Base-by-base conservation (phyloP, 2,797 vertebrate species). In the Mormyrops boulengeri region DNA sequence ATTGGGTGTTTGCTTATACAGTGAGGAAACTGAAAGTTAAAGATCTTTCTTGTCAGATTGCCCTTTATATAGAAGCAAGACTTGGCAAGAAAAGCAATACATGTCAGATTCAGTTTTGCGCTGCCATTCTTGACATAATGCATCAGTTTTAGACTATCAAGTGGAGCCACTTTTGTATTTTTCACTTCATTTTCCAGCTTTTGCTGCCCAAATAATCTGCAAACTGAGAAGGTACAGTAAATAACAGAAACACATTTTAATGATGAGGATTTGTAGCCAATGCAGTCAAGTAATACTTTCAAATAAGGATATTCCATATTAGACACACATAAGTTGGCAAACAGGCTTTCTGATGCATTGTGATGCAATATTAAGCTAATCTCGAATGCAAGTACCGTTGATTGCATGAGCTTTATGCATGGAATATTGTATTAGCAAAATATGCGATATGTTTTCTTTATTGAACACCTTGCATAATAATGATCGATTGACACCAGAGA, bases 1-100 rank as follows among this genome's bases (percentile, higher is more conserved):
- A 50, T 47, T 50, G 44, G 44, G 6, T n/a, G 22, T 22, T 85
- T 85, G 47, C 8, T 49, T 85, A 85, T 52, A 52, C 8, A 22
- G n/a, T 47, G 22, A 52, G 4, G 19, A 49, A 49, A 30, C 82
- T 11, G 19, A 22, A 30, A 50, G 44, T 14, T 52, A 49, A 85
- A 50, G 82, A 49, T 50, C 22, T 84, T 85, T 85, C 30, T n/a
- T 85, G 82, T 50, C 82, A 85, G 82, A 49, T 85, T 52, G 44
- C 44, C 44, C 47, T 85, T 52, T 85, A 50, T 52, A 52, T 30
- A 85, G 11, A 22, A 85, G 44, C 82, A 52, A 52, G 38, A 85
- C 26, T 52, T 52, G n/a, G n/a, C 44, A 52, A 26, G n/a, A 22
- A 52, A 85, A 49, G 44, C 82, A 52, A 14, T 85, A 17, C 44